A percentile compares a stretch with the other conserved stretches of the same genome.
phyloP scores from a whole-genome alignment of 2,113 vertebrate genomes.

The Smithornis capensis region DNA sequence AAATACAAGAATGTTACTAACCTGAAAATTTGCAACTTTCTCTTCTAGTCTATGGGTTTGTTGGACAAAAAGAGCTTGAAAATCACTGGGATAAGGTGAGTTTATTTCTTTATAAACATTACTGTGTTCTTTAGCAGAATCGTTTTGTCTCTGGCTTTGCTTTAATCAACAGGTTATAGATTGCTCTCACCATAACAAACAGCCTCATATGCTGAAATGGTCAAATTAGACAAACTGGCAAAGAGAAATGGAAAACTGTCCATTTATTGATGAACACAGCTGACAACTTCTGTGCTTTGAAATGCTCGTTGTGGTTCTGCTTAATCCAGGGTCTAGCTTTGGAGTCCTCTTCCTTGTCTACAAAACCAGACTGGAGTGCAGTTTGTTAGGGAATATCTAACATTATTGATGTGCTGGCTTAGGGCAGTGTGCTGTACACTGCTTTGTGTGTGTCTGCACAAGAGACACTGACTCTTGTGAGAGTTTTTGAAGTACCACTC shows the following conservation, averaged over 20 bases:
- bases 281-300: not conserved
- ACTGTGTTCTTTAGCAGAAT: not conserved
- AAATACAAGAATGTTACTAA: not conserved
- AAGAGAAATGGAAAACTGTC: not conserved
- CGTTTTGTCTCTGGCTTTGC: not conserved
- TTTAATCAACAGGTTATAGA: no score
- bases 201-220: not conserved
- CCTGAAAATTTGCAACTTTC: not conserved
- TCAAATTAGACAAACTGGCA: not conserved
- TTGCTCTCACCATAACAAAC: no score
- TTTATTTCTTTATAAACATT: not conserved
- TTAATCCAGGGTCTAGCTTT: not conserved
- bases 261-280: not conserved
- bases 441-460: not conserved
- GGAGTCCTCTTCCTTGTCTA: not conserved
- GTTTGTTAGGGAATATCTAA: not conserved
- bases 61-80: conserved; percentile 99
- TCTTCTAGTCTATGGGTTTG: conserved; percentile 91
- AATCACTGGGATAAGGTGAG: conserved; percentile 95
- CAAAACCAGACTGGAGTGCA: not conserved
- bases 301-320: not conserved
- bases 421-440: not conserved
- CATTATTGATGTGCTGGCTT: not conserved
- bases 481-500: not conserved
- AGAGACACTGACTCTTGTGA: not conserved